Percentiles rank a stretch among this genome's conserved stretches.
Conservation (phyloP, 2,797 vertebrate genomes). For the Cynopterus sphinx region DNA sequence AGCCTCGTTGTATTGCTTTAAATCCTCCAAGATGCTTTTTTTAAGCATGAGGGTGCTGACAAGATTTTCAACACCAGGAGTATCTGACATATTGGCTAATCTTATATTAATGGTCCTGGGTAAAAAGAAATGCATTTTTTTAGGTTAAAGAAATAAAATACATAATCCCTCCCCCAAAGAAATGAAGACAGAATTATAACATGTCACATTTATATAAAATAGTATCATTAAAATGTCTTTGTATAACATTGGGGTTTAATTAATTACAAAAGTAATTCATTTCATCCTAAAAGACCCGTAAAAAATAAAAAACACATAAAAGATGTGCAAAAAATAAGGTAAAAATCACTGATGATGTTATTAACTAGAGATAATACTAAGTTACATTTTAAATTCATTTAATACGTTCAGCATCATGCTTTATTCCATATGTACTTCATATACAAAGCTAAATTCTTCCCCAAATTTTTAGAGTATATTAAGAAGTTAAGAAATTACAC, state of each 20-base stretch:
- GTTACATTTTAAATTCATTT: neutral
- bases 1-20: conserved; percentile 85
- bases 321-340: neutral
- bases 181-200: neutral
- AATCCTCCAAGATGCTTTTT: conserved; percentile 87
- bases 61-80: conserved; percentile 84
- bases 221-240: neutral
- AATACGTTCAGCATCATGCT: neutral
- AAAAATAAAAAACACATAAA: neutral
- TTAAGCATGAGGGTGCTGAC: conserved; percentile 84
- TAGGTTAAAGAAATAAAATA: conserved; percentile 31
- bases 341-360: conserved; percentile 18
- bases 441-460: neutral
- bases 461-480: neutral
- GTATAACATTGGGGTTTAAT: neutral
- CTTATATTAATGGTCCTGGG: conserved; percentile 89
- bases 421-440: conserved; percentile 14
- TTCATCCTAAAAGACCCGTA: conserved; percentile 14
- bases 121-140: conserved; percentile 50
- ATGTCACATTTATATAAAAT: neutral
- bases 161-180: neutral
- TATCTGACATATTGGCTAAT: conserved; percentile 84
- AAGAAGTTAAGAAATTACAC: neutral
- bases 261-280: conserved; percentile 37
- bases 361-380: conserved; percentile 33